These are phyloP conservation scores for Hemibagrus wyckioides DNA, from an alignment of 2,113 vertebrate species.

Conservation along the genomic window DNA sequence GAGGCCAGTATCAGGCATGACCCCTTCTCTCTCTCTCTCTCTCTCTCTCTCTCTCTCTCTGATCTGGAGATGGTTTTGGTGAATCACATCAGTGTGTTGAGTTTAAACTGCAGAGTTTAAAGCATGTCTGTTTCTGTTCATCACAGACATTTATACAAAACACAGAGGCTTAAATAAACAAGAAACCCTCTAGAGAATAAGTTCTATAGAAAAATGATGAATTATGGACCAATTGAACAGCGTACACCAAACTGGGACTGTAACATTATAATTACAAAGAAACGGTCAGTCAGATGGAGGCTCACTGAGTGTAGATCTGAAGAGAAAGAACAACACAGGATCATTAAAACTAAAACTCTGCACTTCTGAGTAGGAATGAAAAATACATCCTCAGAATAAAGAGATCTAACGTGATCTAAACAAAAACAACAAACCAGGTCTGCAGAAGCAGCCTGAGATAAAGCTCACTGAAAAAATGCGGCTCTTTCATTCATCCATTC, in stretches of 20 bases:
- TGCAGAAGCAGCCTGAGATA: background rate
- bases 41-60: too few relatives aligned
- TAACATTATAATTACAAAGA: background rate
- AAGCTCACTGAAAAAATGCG: background rate
- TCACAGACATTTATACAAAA: background rate
- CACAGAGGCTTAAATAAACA: background rate
- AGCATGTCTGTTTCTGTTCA: background rate
- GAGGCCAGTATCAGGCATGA: background rate
- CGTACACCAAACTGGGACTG: background rate
- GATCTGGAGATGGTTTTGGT: background rate
- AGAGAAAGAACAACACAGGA: too few relatives aligned
- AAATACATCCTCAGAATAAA: background rate
- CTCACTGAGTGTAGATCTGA: background rate
- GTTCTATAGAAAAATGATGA: background rate
- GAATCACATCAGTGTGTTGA: background rate
- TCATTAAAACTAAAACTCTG: too few relatives aligned
- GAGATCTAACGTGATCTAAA: background rate
- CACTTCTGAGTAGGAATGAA: background rate
- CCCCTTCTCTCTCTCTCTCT: too few relatives aligned
- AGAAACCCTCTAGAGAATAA: background rate
- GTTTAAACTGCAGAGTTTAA: background rate
- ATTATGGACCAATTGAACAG: background rate
- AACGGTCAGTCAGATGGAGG: background rate
- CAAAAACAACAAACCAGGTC: background rate
- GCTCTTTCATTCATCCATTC: background rate